Percentiles rank a stretch among this genome's conserved stretches.
phyloP scores from a whole-genome alignment of 2,797 vertebrate genomes.

The Brachyalestes nurse region DNA sequence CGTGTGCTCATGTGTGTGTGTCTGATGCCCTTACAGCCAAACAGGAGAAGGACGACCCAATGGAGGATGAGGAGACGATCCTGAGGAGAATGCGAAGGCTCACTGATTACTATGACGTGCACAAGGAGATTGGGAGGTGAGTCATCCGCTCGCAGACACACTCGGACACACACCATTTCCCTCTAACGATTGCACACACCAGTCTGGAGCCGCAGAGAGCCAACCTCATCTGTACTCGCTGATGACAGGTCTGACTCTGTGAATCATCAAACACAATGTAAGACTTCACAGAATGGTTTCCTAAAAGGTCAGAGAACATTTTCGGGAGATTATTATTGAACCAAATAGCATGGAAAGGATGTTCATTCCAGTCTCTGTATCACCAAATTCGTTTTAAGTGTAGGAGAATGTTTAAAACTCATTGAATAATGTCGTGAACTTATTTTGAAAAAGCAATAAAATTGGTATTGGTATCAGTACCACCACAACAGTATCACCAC shows the following conservation, averaged over 20 bases:
- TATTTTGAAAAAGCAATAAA: too few species aligned
- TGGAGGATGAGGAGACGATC: constrained; percentile 83
- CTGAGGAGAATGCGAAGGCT: constrained; percentile 84
- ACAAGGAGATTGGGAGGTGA: constrained; percentile 94
- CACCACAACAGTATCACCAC: too few species aligned
- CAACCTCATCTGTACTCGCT: constrained; percentile 27
- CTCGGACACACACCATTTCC: constrained; percentile 52
- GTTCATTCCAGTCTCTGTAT: not conserved
- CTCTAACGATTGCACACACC: constrained; percentile 41
- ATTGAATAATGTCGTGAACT: too few species aligned
- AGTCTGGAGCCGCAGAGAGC: constrained; percentile 23
- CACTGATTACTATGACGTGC: constrained; percentile 91
- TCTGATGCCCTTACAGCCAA: constrained; percentile 59
- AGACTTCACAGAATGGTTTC: constrained; percentile 28
- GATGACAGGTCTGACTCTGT: constrained; percentile 28
- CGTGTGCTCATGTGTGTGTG: not conserved
- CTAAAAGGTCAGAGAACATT: constrained; percentile 1
- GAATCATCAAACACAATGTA: constrained; percentile 38
- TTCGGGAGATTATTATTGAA: constrained; percentile 12
- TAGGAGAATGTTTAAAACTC: not conserved
- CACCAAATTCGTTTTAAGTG: not conserved
- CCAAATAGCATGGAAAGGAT: not conserved
- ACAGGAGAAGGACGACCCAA: constrained; percentile 74
- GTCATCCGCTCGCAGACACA: constrained; percentile 31
- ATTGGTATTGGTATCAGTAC: too few species aligned